These are phyloP conservation scores for Cyprinus carpio DNA, from an alignment of 2,113 vertebrate genomes.

Conservation along the genomic window DNA sequence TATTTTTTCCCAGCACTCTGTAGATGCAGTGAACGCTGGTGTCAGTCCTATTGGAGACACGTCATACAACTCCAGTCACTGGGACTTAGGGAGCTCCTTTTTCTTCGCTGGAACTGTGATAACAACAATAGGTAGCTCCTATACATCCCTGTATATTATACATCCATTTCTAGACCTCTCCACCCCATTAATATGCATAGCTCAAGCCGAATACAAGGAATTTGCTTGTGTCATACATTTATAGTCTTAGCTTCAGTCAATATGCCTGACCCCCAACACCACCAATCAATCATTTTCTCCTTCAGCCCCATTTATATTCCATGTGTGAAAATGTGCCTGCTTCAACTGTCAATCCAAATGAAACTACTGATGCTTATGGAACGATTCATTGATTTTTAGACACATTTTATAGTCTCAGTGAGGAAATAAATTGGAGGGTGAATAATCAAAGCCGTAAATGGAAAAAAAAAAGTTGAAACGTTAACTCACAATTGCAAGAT, in stretches of 20 bases:
- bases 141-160: not conserved
- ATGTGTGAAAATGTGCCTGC: not conserved
- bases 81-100: constrained; percentile 97
- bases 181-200: not conserved
- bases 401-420: not conserved
- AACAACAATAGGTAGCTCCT: constrained; percentile 90
- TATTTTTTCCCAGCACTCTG: constrained; percentile 80
- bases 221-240: constrained; percentile 12
- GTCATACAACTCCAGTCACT: constrained; percentile 91
- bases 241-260: constrained; percentile 7
- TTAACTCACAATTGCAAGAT: not conserved
- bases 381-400: constrained; percentile 23
- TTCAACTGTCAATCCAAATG: constrained; percentile 10
- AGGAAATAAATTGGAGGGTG: not conserved
- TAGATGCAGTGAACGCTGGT: constrained; percentile 90
- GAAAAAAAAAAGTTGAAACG: not conserved
- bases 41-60: constrained; percentile 92
- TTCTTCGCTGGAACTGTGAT: constrained; percentile 99
- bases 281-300: not conserved
- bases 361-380: constrained; percentile 1
- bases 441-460: not conserved
- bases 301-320: not conserved
- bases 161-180: not conserved
- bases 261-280: not conserved
- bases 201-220: not conserved